phyloP scores from a whole-genome alignment of 2,797 vertebrate species.

The Strix occidentalis region DNA sequence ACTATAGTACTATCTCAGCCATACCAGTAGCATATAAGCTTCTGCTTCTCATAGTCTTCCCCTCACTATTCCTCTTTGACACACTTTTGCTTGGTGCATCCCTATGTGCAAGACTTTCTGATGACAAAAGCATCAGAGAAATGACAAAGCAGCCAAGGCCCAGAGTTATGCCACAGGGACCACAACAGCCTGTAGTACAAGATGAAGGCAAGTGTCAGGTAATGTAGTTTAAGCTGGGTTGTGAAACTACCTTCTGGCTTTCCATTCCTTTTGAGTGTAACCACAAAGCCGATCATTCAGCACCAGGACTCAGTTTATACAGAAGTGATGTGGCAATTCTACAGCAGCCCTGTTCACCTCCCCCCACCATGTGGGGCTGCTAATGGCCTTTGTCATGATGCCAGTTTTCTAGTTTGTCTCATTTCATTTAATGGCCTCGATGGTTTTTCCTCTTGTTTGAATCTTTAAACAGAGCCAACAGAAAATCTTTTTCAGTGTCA shows the following conservation, averaged over 20 bases:
- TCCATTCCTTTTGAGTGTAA: background rate
- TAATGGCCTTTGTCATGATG: background rate
- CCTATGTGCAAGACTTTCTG: background rate
- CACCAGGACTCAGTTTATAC: background rate
- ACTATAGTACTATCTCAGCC: background rate
- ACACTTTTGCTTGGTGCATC: fast-evolving
- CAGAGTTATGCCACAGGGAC: background rate
- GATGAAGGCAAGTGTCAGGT: background rate
- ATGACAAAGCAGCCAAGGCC: background rate
- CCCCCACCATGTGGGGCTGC: fast-evolving
- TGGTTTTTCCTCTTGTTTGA: background rate
- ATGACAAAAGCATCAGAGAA: background rate
- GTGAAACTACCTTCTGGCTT: background rate
- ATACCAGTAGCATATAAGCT: background rate
- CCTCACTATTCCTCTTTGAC: background rate
- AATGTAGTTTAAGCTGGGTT: background rate
- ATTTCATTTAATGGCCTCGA: background rate
- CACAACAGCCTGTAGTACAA: background rate
- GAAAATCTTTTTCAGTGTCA: background rate
- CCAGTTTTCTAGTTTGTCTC: background rate
- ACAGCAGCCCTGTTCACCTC: background rate
- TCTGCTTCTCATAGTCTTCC: background rate
- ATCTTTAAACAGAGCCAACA: background rate
- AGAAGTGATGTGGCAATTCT: background rate
- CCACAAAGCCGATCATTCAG: background rate